Percentiles rank a stretch among this genome's conserved stretches.
Evolutionary conservation across 92 coral and sea anemone genomes (phyloP).

Genomic region (Umimayanthus kanabou): DNA sequence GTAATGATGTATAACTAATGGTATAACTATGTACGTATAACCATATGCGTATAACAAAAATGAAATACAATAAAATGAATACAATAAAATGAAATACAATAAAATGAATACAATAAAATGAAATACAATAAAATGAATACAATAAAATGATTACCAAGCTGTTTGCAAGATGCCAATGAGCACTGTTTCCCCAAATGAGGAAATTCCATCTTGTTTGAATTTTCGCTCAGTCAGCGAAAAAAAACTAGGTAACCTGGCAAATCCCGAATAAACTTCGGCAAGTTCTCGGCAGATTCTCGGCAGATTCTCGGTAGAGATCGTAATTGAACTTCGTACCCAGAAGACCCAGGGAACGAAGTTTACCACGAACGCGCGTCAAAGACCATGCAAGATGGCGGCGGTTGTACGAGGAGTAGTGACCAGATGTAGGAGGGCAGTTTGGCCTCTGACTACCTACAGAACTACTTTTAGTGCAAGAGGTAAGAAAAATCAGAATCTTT

Average conservation of each 20-base stretch:
- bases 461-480: constrained; percentile 28
- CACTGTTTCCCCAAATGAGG: constrained; percentile 94
- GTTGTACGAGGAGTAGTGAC: constrained; percentile 47
- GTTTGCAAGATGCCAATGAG: constrained; percentile 81
- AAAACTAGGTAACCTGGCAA: constrained; percentile 25
- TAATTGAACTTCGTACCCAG: constrained; percentile 27
- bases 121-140: no score
- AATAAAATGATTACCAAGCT: constrained; percentile 72
- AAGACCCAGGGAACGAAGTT: background rate
- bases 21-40: no score
- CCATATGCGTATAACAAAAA: no score
- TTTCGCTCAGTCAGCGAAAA: background rate
- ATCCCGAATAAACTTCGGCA: constrained; percentile 14
- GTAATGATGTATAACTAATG: no score
- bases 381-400: constrained; percentile 82
- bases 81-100: no score
- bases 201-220: constrained; percentile 73
- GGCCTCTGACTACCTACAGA: constrained; percentile 48
- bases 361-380: background rate
- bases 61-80: background rate
- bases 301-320: constrained; percentile 2
- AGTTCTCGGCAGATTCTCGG: background rate
- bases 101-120: no score
- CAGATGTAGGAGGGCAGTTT: constrained; percentile 56
- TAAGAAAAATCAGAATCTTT: background rate